Conservation (phyloP, 92 coral and sea anemone genomes). For the Pocillopora grandis region DNA sequence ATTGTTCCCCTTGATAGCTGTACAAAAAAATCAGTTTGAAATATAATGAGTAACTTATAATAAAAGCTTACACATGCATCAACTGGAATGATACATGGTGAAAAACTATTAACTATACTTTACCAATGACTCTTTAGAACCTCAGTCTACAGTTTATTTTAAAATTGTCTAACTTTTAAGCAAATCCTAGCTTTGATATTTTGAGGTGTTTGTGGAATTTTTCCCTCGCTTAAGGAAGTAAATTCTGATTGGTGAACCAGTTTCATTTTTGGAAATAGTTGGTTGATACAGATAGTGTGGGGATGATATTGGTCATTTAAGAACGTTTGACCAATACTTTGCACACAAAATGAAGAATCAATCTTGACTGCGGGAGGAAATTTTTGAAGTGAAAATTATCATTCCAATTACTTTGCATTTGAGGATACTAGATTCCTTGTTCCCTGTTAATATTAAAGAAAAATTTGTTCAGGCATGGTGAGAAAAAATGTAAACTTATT, state of each 20-base stretch:
- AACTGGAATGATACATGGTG: too few relatives aligned
- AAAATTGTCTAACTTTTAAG: too few relatives aligned
- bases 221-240: slow-evolving; percentile 17
- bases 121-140: too few relatives aligned
- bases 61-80: too few relatives aligned
- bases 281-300: background rate
- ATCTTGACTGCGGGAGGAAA: background rate
- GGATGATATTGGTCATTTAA: background rate
- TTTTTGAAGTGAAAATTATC: background rate
- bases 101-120: too few relatives aligned
- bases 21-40: too few relatives aligned
- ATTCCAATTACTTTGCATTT: background rate
- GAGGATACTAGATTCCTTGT: background rate
- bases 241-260: slow-evolving; percentile 2
- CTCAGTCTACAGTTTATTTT: too few relatives aligned
- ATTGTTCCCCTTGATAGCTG: too few relatives aligned
- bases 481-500: too few relatives aligned
- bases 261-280: background rate
- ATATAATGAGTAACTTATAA: too few relatives aligned
- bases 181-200: background rate
- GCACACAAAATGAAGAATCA: background rate
- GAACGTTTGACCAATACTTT: slow-evolving; percentile 14
- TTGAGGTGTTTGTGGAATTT: background rate
- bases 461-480: too few relatives aligned
- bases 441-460: too few relatives aligned